Evolutionary conservation across 2,888 invertebrate species (phyloP), one percentile per base, ranked within the genome.

Genomic region (Digitonthophagus gazella): DNA sequence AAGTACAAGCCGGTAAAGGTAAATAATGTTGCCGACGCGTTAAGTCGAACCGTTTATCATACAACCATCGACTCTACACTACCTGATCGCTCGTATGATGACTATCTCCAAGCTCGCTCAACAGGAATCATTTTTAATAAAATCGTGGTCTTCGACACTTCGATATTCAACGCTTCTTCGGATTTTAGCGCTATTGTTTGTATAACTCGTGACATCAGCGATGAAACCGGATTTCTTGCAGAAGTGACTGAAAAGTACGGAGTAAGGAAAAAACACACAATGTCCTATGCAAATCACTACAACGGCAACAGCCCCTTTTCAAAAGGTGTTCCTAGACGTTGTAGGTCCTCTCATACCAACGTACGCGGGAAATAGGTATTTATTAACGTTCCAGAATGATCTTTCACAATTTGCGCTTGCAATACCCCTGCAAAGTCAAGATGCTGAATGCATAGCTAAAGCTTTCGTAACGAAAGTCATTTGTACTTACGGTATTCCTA

Each of bases 221-320:
- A 58, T 19, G 15, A 2, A 58, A 16, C 4, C 15, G 16, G 58
- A 19, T 5, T 58, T 15, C n/a, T 15, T 58, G 15, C 58, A 4
- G 58, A 58, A 58, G 16, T 16, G 14, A 5, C 58, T 4, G 18
- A 58, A 5, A 58, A 58, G 11, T 58, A 15, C 8, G 58, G 58
- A n/a, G 19, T 15, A 2, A 2, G 16, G 58, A 4, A 18, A 71
- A 3, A 71, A 72, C 65, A 69, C 69, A 44, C 75, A 72, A 72
- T 65, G 72, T 16, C 79, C 80, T 0, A 76, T 80, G 76, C 74
- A 77, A 73, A 76, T 78, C 11, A 79, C 77, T n/a, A 75, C 77
- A 11, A 78, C 78, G 0, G 71, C 74, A 0, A 67, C 72, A 22
- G 70, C 73, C 67, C 75, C 79, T 2, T 77, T 80, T 67, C 74